Evolutionary conservation across 2,113 vertebrate species (phyloP).

Genomic region (Galbula dea): DNA sequence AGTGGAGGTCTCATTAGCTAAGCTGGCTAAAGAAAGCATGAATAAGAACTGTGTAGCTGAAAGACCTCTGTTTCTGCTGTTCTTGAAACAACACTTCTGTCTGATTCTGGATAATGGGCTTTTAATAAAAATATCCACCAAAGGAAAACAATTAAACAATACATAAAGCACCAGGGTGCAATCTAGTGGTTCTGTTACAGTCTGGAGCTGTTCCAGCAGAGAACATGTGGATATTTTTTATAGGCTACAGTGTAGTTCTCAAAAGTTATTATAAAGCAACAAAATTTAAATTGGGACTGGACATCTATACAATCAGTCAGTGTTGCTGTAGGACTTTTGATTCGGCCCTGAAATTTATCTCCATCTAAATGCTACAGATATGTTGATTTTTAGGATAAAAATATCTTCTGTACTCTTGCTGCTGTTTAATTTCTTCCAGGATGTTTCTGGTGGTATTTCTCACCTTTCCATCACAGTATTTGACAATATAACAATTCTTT

Average conservation of each 20-base stretch:
- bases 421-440: background rate
- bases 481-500: background rate
- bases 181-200: conserved; percentile 71
- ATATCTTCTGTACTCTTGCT: background rate
- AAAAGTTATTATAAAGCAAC: conserved; percentile 70
- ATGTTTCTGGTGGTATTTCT: background rate
- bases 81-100: conserved; percentile 75
- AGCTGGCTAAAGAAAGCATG: conserved; percentile 51
- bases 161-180: conserved; percentile 80
- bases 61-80: conserved; percentile 64
- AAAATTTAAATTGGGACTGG: conserved; percentile 65
- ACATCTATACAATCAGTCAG: conserved; percentile 21
- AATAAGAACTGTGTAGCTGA: conserved; percentile 43
- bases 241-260: conserved; percentile 67
- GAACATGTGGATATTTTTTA: conserved; percentile 73
- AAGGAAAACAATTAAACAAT: conserved; percentile 83
- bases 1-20: conserved; percentile 62
- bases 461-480: background rate
- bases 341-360: background rate
- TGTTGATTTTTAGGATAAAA: background rate
- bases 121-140: conserved; percentile 80
- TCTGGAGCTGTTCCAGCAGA: conserved; percentile 71
- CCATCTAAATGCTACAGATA: background rate
- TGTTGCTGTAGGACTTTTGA: conserved; percentile 22
- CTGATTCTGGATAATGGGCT: conserved; percentile 76